A percentile compares a stretch with the other conserved stretches of the same genome.
These are phyloP conservation scores for Pantherophis vulpinus DNA, from an alignment of 2,797 vertebrate genomes.

Conservation along the genomic window DNA sequence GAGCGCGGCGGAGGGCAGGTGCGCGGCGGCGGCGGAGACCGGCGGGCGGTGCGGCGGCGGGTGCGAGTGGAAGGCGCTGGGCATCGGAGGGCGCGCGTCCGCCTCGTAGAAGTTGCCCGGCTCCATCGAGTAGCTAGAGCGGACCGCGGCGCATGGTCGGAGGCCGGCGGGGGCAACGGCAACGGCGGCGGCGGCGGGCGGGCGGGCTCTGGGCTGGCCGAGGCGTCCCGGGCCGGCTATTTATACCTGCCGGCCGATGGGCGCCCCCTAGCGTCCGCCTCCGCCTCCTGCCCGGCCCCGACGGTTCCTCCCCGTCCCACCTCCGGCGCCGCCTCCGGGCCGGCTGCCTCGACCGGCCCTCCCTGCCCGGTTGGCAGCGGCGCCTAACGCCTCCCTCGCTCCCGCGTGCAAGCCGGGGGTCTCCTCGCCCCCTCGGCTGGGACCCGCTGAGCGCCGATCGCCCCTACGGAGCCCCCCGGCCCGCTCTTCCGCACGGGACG, in stretches of 20 bases:
- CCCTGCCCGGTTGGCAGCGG: background rate
- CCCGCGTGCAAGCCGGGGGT: background rate
- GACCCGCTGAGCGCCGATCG: background rate
- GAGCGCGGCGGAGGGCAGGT: background rate
- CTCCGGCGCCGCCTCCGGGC: background rate
- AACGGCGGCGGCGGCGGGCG: background rate
- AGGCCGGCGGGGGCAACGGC: conserved; percentile 71
- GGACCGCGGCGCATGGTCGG: conserved; percentile 84
- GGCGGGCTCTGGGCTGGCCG: conserved; percentile 2
- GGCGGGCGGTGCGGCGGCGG: conserved; percentile 56
- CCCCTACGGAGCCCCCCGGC: background rate
- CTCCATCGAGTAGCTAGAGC: conserved; percentile 92
- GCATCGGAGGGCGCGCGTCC: conserved; percentile 86
- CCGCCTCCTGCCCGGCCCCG: background rate
- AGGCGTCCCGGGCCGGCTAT: conserved; percentile 34
- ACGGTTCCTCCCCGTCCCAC: background rate
- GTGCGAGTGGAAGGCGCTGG: conserved; percentile 69
- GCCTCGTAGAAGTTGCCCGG: conserved; percentile 94
- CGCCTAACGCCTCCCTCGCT: background rate
- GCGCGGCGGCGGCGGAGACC: conserved; percentile 44
- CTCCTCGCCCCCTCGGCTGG: background rate
- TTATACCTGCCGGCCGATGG: conserved; percentile 62
- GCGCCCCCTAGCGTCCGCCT: conserved; percentile 67
- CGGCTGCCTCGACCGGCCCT: background rate
- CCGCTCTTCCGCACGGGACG: background rate